These are phyloP conservation scores for Sialia sialis DNA, from an alignment of 2,113 vertebrate species.

Conservation along the genomic window DNA sequence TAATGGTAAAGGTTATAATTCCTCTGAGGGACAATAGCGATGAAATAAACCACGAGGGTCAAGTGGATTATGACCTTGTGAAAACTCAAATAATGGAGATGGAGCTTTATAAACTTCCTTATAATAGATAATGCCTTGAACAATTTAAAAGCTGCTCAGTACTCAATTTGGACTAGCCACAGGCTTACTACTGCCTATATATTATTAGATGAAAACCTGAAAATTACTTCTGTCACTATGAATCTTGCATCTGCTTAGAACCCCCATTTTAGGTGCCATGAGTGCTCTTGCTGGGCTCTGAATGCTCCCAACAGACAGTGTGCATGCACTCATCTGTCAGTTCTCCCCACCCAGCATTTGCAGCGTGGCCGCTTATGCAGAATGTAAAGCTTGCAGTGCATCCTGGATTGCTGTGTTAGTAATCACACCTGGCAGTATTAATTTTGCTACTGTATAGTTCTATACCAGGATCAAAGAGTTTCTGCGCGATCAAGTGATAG, in stretches of 20 bases:
- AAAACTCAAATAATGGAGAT: conserved; percentile 58
- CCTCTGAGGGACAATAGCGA: conserved; percentile 53
- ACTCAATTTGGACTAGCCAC: conserved; percentile 23
- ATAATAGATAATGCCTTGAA: conserved; percentile 46
- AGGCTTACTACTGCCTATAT: conserved; percentile 3
- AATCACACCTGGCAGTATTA: conserved; percentile 11
- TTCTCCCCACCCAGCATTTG: not conserved
- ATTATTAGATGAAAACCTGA: not conserved
- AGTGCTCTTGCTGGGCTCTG: not conserved
- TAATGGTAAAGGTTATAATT: conserved; percentile 62
- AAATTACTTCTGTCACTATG: not conserved
- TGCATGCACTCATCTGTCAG: not conserved
- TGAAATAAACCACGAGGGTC: conserved; percentile 60
- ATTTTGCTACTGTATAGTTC: not conserved
- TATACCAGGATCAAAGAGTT: not conserved
- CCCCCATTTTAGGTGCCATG: not conserved
- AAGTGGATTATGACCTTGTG: conserved; percentile 60
- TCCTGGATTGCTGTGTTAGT: not conserved
- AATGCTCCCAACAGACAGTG: not conserved
- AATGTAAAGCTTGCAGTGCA: not conserved
- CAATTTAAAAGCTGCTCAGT: conserved; percentile 40
- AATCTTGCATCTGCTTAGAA: not conserved
- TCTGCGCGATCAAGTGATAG: not conserved
- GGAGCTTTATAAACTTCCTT: conserved; percentile 60
- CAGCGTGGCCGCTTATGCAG: not conserved